phyloP scores from a whole-genome alignment of 2,113 vertebrate species.

The Dinomys branickii region DNA sequence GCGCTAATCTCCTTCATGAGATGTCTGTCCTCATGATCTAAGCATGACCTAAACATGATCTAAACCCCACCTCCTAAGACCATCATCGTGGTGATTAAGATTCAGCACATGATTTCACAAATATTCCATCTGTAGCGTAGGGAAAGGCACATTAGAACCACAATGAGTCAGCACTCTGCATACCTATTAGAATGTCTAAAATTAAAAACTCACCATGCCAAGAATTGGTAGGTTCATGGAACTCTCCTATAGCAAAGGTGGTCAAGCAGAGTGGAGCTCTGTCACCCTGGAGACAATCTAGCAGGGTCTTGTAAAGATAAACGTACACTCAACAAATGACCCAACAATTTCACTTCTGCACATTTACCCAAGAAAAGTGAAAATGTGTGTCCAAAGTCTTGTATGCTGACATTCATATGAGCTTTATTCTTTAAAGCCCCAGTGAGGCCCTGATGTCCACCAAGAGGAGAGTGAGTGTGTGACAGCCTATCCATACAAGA shows the following conservation, averaged over 20 bases:
- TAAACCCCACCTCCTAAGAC: neutral
- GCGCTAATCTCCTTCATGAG: neutral
- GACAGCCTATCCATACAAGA: fast-evolving
- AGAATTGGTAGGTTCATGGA: neutral
- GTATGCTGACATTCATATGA: neutral
- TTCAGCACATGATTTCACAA: neutral
- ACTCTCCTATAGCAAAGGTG: neutral
- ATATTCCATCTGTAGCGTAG: neutral
- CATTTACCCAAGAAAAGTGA: neutral
- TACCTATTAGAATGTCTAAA: neutral
- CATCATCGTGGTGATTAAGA: neutral
- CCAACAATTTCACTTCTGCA: neutral
- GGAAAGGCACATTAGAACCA: neutral
- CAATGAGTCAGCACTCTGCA: neutral
- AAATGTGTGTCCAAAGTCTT: neutral
- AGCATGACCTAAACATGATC: neutral
- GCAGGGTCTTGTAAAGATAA: neutral
- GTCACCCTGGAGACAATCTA: neutral
- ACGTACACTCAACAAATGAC: neutral
- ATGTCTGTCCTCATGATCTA: neutral
- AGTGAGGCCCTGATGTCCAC: neutral
- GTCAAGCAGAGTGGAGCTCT: neutral
- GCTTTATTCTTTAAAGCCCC: neutral
- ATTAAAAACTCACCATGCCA: neutral
- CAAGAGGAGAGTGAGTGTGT: neutral